Conservation (phyloP, 2,797 vertebrate genomes). For the Gymnoscopelus microlampas region DNA sequence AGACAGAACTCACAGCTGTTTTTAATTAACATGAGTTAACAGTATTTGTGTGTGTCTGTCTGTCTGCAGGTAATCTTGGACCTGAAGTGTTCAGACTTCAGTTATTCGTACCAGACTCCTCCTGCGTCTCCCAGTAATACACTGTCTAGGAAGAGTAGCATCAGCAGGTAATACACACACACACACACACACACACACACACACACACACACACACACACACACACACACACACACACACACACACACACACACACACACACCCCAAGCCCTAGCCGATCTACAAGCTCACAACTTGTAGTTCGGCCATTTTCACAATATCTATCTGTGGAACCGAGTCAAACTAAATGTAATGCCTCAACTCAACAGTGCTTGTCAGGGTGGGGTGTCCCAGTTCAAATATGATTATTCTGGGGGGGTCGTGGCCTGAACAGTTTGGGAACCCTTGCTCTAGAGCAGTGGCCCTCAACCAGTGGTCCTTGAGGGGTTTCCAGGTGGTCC, state of each 20-base stretch:
- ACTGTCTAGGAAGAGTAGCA: conserved; percentile 86
- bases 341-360: no score
- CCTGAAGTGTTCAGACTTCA: conserved; percentile 85
- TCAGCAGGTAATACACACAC: conserved; percentile 80
- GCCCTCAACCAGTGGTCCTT: no score
- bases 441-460: no score
- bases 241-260: neutral
- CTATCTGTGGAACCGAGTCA: no score
- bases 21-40: neutral
- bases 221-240: no score
- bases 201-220: neutral
- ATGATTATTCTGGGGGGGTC: no score
- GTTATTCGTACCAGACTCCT: conserved; percentile 85
- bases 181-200: neutral
- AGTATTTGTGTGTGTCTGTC: conserved; percentile 1
- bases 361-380: no score
- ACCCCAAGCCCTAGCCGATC: neutral
- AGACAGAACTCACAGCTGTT: neutral
- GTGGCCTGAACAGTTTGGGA: no score
- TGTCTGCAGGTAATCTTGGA: conserved; percentile 83
- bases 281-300: no score
- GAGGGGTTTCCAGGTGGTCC: no score
- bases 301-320: no score
- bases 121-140: conserved; percentile 85
- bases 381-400: no score